These are phyloP conservation scores for Achroia grisella DNA, from an alignment of 1,140 invertebrate genomes.

Conservation along the genomic window DNA sequence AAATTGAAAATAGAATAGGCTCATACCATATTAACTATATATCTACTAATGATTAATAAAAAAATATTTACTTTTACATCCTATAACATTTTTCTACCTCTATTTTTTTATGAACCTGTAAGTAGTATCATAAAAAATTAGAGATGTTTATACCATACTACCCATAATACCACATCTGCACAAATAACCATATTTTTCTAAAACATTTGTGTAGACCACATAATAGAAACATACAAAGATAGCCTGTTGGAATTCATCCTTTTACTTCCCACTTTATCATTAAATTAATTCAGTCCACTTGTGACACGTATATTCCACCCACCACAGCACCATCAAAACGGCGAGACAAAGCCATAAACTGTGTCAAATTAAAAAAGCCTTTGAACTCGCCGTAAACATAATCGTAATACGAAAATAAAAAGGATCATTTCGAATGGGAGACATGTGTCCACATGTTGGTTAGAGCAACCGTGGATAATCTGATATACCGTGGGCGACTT, in stretches of 20 bases:
- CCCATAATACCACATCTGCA: neutral
- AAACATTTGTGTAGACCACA: neutral
- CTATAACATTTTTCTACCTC: no score
- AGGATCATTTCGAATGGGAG: slow-evolving; percentile 47
- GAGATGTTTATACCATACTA: no score
- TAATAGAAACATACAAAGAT: neutral
- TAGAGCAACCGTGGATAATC: slow-evolving; percentile 60
- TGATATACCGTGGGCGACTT: slow-evolving; percentile 46
- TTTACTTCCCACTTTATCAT: slow-evolving; percentile 25
- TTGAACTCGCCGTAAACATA: slow-evolving; percentile 61
- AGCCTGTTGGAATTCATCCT: neutral
- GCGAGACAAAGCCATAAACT: slow-evolving; percentile 54
- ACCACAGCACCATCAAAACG: slow-evolving; percentile 36
- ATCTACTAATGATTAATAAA: no score
- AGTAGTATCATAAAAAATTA: no score
- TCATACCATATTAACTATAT: no score
- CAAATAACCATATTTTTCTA: neutral
- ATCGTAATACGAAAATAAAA: slow-evolving; percentile 39
- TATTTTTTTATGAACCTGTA: no score
- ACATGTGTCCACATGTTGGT: slow-evolving; percentile 64
- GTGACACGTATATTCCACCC: slow-evolving; percentile 19
- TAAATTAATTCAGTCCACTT: slow-evolving; percentile 41
- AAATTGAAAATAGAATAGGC: no score
- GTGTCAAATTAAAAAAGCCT: slow-evolving; percentile 70
- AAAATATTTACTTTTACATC: no score